Evolutionary conservation across 2,797 vertebrate species (phyloP), one percentile per base, ranked within the genome.

Genomic region (Trachops cirrhosus): DNA sequence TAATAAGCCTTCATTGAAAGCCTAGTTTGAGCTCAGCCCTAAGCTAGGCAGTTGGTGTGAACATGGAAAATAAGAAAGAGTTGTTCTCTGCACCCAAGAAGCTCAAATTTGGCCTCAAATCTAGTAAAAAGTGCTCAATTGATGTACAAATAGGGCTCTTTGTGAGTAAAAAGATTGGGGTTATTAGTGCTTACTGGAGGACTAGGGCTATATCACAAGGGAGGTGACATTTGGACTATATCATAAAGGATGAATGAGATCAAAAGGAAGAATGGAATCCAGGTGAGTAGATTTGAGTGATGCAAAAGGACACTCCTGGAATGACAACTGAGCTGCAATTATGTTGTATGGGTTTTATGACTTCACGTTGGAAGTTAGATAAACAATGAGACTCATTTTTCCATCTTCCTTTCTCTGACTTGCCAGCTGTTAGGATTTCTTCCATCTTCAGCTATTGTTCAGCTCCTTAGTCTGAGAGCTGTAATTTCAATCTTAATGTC

Each of bases 381-480:
- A 97, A 93, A 74, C 79, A 89, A 68, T 87, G 75, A 48, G 67
- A 92, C 59, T 89, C 68, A 83, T 22, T 70, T 46, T 95, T 89
- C 87, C 67, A 87, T 77, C 86, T 70, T 5, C 29, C 16, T 59
- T 92, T 97, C 84, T 91, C 8, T 95, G 75, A 86, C 59, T 95
- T 59, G 18, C 95, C 90, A 97, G 82, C 68, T 95, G 71, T 92
- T 97, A 88, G 32, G 62, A 26, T 83, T 97, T 96, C 83, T 84
- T 41, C 95, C 21, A 78, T 97, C 75, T 96, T 94, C 64, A 9
- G 83, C 74, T 97, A 91, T 97, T 96, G 74, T 95, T 97, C 92
- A 95, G 41, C 21, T 97, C 34, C 9, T 89, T 93, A 86, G 93
- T 94, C 64, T 70, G 85, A 95, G 26, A 44, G 50, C 52, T 14